Evolutionary conservation across 2,888 invertebrate genomes (phyloP), one percentile per base, ranked within the genome.

Genomic region (Pammene fasciana): DNA sequence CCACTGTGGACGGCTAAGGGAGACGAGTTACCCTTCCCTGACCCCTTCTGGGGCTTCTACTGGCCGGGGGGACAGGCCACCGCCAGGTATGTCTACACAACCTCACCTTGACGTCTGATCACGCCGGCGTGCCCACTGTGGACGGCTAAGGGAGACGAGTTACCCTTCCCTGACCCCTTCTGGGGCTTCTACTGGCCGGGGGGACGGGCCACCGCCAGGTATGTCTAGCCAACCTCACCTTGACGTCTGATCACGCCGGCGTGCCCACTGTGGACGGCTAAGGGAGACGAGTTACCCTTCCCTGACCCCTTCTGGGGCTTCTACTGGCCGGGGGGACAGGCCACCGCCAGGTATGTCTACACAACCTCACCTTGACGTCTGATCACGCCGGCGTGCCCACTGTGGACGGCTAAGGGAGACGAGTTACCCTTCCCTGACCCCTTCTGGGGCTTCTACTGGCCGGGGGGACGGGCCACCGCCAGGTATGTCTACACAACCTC

Each of bases 381-480:
- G n/a, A n/a, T n/a, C n/a, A n/a, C 96, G 0, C 92, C 94, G 0
- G 85, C 89, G 0, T 95, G 95, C 75, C 84, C 89, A 0, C 80
- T 95, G n/a, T 95, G 95, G 94, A 82, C 82, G 8, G 88, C 92
- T 0, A 82, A 81, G 1, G 86, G 86, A 9, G 80, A 85, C 0
- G 75, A 85, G 9, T 75, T 82, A 0, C 90, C 92, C 0, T 93
- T 90, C 60, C 78, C 83, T 57, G 96, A 96, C 74, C 96, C 96
- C 0, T 96, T 94, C 81, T 96, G 96, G 96, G 95, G 94, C 0
- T 96, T 96, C 83, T 96, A 96, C 80, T 96, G 96, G 96, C 96
- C 96, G 0, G 96, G 96, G 0, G 96, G 96, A 1, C 96, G 96
- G 78, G 95, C 94, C 8, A 84, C 95, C 0, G 93, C 95, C 7